These are phyloP conservation scores for Gorsachius goisagi DNA, from an alignment of 2,113 vertebrate genomes.

Conservation along the genomic window DNA sequence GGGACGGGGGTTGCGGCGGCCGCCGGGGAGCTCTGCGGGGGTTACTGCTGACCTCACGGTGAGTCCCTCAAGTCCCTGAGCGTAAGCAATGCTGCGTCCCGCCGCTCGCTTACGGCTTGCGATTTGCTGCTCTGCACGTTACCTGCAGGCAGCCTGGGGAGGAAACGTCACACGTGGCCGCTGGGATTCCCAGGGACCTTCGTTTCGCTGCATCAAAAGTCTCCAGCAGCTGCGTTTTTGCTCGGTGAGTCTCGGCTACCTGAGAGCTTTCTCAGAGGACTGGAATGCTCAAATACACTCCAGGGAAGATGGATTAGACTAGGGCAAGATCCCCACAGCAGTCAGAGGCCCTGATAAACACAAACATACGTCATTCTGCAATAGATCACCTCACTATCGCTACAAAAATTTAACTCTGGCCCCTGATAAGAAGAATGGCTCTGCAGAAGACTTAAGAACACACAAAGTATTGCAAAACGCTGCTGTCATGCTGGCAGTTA, in stretches of 20 bases:
- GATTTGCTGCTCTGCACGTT: fast-evolving
- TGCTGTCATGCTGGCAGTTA: not conserved
- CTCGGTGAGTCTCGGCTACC: not conserved
- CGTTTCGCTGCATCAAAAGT: fast-evolving
- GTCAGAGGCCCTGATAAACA: not conserved
- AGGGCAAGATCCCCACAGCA: not conserved
- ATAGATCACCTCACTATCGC: not conserved
- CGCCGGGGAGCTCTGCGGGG: no score
- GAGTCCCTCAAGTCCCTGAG: not conserved
- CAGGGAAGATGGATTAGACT: not conserved
- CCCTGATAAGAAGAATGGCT: not conserved
- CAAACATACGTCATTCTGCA: fast-evolving
- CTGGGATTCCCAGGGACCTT: not conserved
- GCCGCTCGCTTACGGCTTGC: fast-evolving
- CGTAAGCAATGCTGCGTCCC: not conserved
- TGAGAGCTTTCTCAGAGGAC: not conserved
- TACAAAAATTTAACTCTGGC: not conserved
- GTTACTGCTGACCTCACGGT: fast-evolving
- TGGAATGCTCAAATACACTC: not conserved
- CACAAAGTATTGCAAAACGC: not conserved
- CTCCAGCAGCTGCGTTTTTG: not conserved
- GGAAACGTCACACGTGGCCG: fast-evolving
- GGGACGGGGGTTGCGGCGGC: not conserved
- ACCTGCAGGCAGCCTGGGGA: fast-evolving
- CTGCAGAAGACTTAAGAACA: not conserved